These are phyloP conservation scores for Glaucopsyche alexis DNA, from an alignment of 2,888 invertebrate genomes.

Conservation along the genomic window DNA sequence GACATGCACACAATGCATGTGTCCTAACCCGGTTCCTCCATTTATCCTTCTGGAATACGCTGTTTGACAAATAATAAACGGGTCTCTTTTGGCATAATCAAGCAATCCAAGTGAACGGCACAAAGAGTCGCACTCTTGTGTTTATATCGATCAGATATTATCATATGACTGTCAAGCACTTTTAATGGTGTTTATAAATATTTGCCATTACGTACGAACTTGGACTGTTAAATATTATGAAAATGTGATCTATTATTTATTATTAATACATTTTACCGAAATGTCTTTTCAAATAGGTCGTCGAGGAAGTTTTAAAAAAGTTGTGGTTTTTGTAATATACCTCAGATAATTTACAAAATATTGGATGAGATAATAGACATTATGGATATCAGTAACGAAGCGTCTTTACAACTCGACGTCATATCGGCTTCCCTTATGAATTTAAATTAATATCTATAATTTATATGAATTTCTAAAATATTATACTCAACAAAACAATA, in stretches of 20 bases:
- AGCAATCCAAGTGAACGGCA: neutral
- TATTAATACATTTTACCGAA: neutral
- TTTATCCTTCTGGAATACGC: slow-evolving; percentile 32
- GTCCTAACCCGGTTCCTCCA: slow-evolving; percentile 53
- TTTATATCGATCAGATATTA: slow-evolving; percentile 55
- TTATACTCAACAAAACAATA: too few relatives aligned
- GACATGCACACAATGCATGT: slow-evolving; percentile 47
- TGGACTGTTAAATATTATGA: neutral
- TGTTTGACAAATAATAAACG: slow-evolving; percentile 20
- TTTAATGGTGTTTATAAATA: slow-evolving; percentile 68
- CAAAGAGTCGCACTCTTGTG: slow-evolving; percentile 41
- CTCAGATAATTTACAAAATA: neutral
- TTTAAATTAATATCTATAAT: too few relatives aligned
- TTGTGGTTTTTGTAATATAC: neutral
- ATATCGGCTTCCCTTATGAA: too few relatives aligned
- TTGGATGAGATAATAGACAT: neutral
- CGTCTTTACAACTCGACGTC: too few relatives aligned
- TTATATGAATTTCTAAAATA: too few relatives aligned
- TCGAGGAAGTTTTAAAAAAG: neutral
- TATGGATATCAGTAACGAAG: too few relatives aligned
- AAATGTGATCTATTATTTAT: neutral
- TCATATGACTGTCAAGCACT: slow-evolving; percentile 52
- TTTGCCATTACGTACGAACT: slow-evolving; percentile 38
- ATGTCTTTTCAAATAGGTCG: neutral
- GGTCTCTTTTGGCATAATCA: neutral